Evolutionary conservation across 2,888 invertebrate genomes (phyloP), one percentile per base, ranked within the genome.

Genomic region (Pterostichus madidus): DNA sequence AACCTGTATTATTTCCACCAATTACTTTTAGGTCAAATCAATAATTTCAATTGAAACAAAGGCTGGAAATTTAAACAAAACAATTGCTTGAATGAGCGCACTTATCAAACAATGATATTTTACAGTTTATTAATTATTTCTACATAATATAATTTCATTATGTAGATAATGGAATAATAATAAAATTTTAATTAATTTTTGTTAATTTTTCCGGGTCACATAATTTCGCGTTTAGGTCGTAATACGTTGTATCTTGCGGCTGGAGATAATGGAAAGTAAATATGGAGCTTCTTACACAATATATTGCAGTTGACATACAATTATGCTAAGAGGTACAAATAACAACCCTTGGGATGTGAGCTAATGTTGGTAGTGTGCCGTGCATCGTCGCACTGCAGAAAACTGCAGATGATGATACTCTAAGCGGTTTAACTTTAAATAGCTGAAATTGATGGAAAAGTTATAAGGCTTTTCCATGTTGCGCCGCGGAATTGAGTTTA

Each of bases 181-280:
- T 46, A 73, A 73, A 73, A 73, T 73, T 73, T 73, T 73, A 73
- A 73, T 73, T 46, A 73, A 73, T 39, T 39, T 39, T 39, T 5
- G 39, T 49, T 39, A 73, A 46, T 73, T 44, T 46, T 46, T 46
- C 6, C 46, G 2, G 10, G 71, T 39, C 17, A 24, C 13, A 68
- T 68, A 68, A 68, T 68, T 68, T 44, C 73, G 24, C 49, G 15
- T 73, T 46, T 73, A 46, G 73, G 10, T 15, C 17, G 10, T 49
- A 44, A 17, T 73, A 46, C 24, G n/a, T 6, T 5, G n/a, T 52
- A 0, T 13, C 5, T 5, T 5, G 17, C 24, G 64, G 13, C 13
- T 8, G 32, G 39, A 35, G 39, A 35, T 80, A 80, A 80, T 80
- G 80, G 80, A 80, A 80, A 71, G 80, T 71, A 80, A 80, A 80